Base-by-base conservation (phyloP, 2,113 vertebrate species). In the Phalacrocorax brasilianus region DNA sequence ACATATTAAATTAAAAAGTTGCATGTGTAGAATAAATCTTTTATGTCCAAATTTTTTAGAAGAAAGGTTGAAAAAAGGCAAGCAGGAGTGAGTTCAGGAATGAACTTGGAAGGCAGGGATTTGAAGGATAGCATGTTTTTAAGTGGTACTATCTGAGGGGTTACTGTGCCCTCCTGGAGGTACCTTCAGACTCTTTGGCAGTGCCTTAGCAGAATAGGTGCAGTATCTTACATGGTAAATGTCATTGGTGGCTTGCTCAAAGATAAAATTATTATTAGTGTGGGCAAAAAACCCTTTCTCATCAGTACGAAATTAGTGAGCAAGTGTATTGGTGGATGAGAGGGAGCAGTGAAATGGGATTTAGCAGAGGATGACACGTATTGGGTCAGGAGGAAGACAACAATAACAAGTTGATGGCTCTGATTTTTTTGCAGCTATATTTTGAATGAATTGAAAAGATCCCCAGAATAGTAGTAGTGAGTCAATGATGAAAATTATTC, bases 401-500 rank as follows among this genome's bases (percentile, higher is more conserved):
- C 82, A 91, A 53, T 94, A 94, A 79, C 35, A 62, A 70, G 44
- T 68, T 96, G 89, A 94, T 96, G 58, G 70, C 33, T 91, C 70
- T 85, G 70, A 68, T 42, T 76, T 74, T 73, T 93, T 65, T 85
- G 24, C 50, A 70, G 61, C 89, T 95, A 12, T 91, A 62, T 94
- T 96, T 93, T 95, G 65, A 82, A 74, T 1, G 17, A 79, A 45
- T 79, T 93, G 81, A 93, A 95, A 95, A 59, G 66, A 63, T 91
- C 53, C 87, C 58, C 58, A 83, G 93, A 96, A 94, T 95, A 93
- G 89, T 85, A 82, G 59, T 72, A 91, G 71, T 89, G 81, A 97
- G 81, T 96, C 94, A 96, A 59, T 95, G 77, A 79, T 89, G 87
- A 76, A 79, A 93, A 95, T 95, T 85, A 85, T 58, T 89, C 87